Base-by-base conservation (phyloP, 2,888 invertebrate species). In the Mimachlamys varia region DNA sequence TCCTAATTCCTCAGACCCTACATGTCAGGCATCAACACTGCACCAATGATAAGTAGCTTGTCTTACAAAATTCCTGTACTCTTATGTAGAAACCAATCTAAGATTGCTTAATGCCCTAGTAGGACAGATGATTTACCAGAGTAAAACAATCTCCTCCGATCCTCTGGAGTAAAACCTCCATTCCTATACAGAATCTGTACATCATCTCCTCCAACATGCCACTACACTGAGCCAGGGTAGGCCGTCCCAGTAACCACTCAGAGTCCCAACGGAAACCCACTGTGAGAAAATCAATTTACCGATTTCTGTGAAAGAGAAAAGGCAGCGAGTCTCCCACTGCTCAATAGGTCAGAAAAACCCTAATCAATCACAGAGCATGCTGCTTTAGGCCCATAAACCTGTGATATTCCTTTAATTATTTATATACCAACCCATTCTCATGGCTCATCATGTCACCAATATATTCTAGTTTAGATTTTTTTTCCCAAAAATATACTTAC, bases 241-340 rank as follows among this genome's bases (percentile, higher is more conserved):
- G 76, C 76, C 13, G 76, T 76, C 76, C 76, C 13, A 33, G 22
- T 13, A 1, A 76, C 33, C 27, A 15, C 27, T 33, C 58, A 76
- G 33, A 7, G 33, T 76, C 76, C 76, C 33, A 33, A 12, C 13
- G 76, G 76, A 76, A 27, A 33, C 76, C 33, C 22, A 22, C 76
- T 76, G 76, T 27, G 76, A 76, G 76, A 76, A 76, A 76, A 76
- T 76, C 76, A 76, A 76, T 76, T 76, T 76, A 22, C 27, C 7
- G 76, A 76, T 76, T 76, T 76, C 76, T 76, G 10, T 33, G 12
- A 33, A 33, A 76, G 76, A 76, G 76, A 76, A 76, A 76, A 76
- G 76, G 76, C 76, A 76, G 76, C 15, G 76, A 76, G 76, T 33
- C 27, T 76, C 12, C 27, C 33, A 76, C 33, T 76, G 76, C 33